These are phyloP conservation scores for Bombus picipes DNA, from an alignment of 1,140 invertebrate genomes.

Conservation along the genomic window DNA sequence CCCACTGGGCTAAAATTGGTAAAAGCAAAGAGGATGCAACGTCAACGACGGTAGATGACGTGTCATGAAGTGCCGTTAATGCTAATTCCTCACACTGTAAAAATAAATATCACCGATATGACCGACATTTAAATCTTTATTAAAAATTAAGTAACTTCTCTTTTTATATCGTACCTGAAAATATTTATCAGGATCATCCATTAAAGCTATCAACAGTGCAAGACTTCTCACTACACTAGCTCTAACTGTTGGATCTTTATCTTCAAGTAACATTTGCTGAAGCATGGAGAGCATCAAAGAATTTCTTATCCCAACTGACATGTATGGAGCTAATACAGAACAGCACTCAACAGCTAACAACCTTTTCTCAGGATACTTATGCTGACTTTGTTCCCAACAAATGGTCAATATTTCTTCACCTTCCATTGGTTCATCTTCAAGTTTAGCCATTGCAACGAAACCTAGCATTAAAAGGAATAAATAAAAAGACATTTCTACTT, in stretches of 20 bases:
- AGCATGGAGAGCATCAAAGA: slow-evolving; percentile 90
- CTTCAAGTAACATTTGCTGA: slow-evolving; percentile 89
- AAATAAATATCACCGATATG: slow-evolving; percentile 26
- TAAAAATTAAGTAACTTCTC: background rate
- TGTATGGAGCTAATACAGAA: slow-evolving; percentile 88
- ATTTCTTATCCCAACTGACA: slow-evolving; percentile 86
- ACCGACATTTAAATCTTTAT: background rate
- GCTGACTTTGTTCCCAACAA: slow-evolving; percentile 90
- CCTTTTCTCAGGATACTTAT: slow-evolving; percentile 88
- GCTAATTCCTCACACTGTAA: slow-evolving; percentile 85
- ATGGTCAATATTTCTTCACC: slow-evolving; percentile 89
- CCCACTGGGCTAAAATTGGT: slow-evolving; percentile 86
- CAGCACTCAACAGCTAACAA: slow-evolving; percentile 89
- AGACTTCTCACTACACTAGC: slow-evolving; percentile 86
- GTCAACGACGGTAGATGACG: slow-evolving; percentile 82
- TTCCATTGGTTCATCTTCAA: slow-evolving; percentile 83
- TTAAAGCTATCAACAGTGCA: slow-evolving; percentile 85
- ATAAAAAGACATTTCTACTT: slow-evolving; percentile 17
- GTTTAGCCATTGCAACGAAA: slow-evolving; percentile 85
- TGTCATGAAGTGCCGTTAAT: slow-evolving; percentile 83
- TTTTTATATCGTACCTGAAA: slow-evolving; percentile 82
- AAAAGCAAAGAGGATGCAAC: slow-evolving; percentile 81
- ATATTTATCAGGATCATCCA: slow-evolving; percentile 88
- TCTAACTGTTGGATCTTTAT: slow-evolving; percentile 87
- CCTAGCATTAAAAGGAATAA: slow-evolving; percentile 73